These are phyloP conservation scores for Chymomyza procnemis DNA, from an alignment of 2,888 invertebrate species.

Conservation along the genomic window DNA sequence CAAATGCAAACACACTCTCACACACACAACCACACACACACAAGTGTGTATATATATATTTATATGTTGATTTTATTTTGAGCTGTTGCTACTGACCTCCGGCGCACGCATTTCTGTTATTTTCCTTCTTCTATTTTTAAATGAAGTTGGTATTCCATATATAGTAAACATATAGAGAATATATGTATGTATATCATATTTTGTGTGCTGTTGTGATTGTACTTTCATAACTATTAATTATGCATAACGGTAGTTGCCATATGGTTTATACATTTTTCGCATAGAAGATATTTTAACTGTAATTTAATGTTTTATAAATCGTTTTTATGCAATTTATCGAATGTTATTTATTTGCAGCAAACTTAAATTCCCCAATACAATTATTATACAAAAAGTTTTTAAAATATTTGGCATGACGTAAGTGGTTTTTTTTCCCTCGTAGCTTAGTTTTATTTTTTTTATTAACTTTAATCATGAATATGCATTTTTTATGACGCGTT, in stretches of 20 bases:
- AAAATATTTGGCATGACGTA: background rate
- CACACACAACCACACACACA: conserved; percentile 18
- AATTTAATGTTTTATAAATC: background rate
- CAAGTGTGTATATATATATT: background rate
- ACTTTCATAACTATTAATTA: conserved; percentile 54
- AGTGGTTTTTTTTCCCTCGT: background rate
- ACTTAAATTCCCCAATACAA: background rate
- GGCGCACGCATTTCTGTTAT: conserved; percentile 40
- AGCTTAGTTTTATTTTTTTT: background rate
- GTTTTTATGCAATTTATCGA: background rate
- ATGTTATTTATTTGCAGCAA: background rate
- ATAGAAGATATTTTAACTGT: background rate
- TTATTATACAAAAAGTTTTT: background rate
- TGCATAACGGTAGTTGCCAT: conserved; percentile 40
- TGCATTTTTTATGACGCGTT: background rate
- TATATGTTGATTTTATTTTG: conserved; percentile 9
- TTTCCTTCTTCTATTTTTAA: conserved; percentile 39
- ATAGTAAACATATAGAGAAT: background rate
- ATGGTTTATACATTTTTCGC: conserved; percentile 18
- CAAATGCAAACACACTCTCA: conserved; percentile 4
- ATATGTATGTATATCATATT: background rate
- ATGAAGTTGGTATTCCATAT: conserved; percentile 3
- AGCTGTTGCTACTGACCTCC: conserved; percentile 40
- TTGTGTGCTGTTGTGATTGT: conserved; percentile 16
- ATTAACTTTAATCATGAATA: background rate